A percentile compares a stretch with the other conserved stretches of the same genome.
Conservation (phyloP, 2,888 invertebrate genomes). For the Ellobium chinense region DNA sequence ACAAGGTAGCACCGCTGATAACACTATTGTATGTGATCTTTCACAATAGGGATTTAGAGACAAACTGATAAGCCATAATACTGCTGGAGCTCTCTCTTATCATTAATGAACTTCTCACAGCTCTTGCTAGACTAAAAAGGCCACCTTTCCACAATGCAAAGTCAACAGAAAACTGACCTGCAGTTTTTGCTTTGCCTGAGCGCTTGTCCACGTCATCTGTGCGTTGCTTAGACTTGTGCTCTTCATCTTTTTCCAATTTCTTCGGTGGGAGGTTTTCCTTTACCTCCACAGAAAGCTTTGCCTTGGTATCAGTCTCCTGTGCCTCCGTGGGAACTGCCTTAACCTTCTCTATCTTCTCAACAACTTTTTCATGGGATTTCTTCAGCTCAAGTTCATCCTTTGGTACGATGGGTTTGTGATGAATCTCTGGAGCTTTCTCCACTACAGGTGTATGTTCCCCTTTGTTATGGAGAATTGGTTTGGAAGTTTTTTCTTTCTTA, state of each 20-base stretch:
- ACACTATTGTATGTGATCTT: too few species aligned
- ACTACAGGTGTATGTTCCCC: slow-evolving; percentile 66
- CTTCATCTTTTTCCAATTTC: slow-evolving; percentile 27
- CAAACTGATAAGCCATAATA: too few species aligned
- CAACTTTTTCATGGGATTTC: slow-evolving; percentile 59
- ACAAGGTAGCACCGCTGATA: too few species aligned
- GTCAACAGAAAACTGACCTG: slow-evolving; percentile 43
- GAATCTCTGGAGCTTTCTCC: slow-evolving; percentile 55
- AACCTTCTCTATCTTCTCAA: slow-evolving; percentile 38
- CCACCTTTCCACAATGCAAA: too few species aligned
- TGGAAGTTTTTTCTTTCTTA: slow-evolving; percentile 80
- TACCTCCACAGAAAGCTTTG: slow-evolving; percentile 15
- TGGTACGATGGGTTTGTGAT: slow-evolving; percentile 80
- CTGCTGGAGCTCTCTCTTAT: too few species aligned
- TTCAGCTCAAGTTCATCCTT: slow-evolving; percentile 87
- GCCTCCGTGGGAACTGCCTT: slow-evolving; percentile 22
- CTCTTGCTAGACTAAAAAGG: too few species aligned
- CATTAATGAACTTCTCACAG: too few species aligned
- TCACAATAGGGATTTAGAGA: too few species aligned
- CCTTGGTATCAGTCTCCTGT: slow-evolving; percentile 2
- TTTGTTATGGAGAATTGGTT: slow-evolving; percentile 88
- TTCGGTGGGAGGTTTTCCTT: slow-evolving; percentile 41
- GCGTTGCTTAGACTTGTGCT: not conserved
- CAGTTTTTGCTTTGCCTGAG: slow-evolving; percentile 35
- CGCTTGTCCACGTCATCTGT: slow-evolving; percentile 31